Evolutionary conservation across 1,140 invertebrate genomes (phyloP).

Genomic region (Trigoniulus corallinus): DNA sequence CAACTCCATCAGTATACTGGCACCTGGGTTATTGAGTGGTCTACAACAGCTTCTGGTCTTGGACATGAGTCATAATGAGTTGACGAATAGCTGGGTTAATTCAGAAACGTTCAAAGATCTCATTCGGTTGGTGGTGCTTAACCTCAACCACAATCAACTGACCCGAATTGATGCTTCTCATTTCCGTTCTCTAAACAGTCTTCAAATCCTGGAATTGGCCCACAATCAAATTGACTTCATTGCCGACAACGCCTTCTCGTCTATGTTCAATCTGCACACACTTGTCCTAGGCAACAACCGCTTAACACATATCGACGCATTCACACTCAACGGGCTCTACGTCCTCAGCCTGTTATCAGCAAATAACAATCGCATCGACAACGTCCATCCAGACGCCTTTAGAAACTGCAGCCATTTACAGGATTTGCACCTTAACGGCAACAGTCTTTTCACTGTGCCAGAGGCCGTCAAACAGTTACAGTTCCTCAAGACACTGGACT

Average conservation of each 20-base stretch:
- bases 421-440: slow-evolving; percentile 66
- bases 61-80: slow-evolving; percentile 68
- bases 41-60: slow-evolving; percentile 60
- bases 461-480: slow-evolving; percentile 52
- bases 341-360: slow-evolving; percentile 56
- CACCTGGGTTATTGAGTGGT: slow-evolving; percentile 56
- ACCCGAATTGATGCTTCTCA: slow-evolving; percentile 60
- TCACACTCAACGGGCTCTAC: slow-evolving; percentile 57
- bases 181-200: slow-evolving; percentile 59
- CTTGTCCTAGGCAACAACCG: slow-evolving; percentile 60
- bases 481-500: slow-evolving; percentile 55
- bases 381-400: slow-evolving; percentile 60
- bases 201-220: slow-evolving; percentile 63
- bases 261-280: slow-evolving; percentile 67
- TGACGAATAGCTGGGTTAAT: slow-evolving; percentile 63
- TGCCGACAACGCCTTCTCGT: slow-evolving; percentile 57
- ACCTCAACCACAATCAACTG: slow-evolving; percentile 68
- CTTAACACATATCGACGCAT: slow-evolving; percentile 53
- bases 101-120: slow-evolving; percentile 65
- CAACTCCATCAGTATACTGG: slow-evolving; percentile 57
- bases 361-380: slow-evolving; percentile 58
- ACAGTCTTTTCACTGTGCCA: slow-evolving; percentile 53
- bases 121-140: slow-evolving; percentile 64
- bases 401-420: slow-evolving; percentile 58
- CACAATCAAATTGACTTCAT: slow-evolving; percentile 62